Evolutionary conservation across 2,888 invertebrate species (phyloP).

Genomic region (Caenorhabditis sp.): DNA sequence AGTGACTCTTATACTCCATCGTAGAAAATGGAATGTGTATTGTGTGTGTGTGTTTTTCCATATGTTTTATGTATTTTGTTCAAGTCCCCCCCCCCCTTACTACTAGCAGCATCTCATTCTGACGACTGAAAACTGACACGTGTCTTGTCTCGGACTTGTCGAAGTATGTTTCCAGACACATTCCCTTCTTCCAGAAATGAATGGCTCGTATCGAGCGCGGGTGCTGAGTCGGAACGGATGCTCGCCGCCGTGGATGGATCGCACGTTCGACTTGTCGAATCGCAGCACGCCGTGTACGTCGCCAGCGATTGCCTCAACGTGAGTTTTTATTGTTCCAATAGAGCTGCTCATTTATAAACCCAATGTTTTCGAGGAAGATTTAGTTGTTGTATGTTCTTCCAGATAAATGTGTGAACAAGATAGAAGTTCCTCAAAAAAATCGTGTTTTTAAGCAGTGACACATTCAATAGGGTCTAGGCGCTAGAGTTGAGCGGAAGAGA

Average conservation of each 20-base stretch:
- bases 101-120: constrained; percentile 8
- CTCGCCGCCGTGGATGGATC: constrained; percentile 76
- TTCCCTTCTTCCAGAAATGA: constrained; percentile 68
- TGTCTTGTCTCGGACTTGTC: neutral
- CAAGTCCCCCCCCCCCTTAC: constrained; percentile 4
- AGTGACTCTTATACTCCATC: constrained; percentile 3
- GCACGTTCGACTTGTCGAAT: constrained; percentile 47
- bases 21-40: neutral
- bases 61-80: constrained; percentile 18
- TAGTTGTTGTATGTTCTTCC: too few species aligned
- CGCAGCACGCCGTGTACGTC: constrained; percentile 70
- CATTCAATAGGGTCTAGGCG: too few species aligned
- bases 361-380: too few species aligned
- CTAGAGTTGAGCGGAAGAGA: too few species aligned
- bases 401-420: too few species aligned
- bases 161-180: neutral
- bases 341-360: too few species aligned
- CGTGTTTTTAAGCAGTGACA: too few species aligned
- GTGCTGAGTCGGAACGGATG: constrained; percentile 70
- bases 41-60: too few species aligned
- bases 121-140: constrained; percentile 9
- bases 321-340: constrained; percentile 32
- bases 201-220: constrained; percentile 69
- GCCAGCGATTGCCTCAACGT: constrained; percentile 72
- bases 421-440: too few species aligned